These are phyloP conservation scores for Miniopterus natalensis DNA, from an alignment of 2,113 vertebrate genomes.

Conservation along the genomic window DNA sequence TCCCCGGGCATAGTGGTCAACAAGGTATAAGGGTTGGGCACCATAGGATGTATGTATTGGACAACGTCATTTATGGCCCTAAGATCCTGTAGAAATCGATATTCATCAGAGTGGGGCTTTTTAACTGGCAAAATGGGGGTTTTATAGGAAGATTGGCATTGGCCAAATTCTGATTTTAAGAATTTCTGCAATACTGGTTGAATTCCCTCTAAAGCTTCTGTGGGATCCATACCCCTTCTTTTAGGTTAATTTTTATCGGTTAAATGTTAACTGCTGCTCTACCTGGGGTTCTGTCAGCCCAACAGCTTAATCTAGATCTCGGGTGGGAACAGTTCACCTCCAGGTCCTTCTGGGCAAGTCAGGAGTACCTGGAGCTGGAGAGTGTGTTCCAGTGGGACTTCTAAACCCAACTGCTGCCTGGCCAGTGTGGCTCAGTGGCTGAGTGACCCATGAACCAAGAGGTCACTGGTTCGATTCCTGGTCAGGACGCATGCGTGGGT, in stretches of 20 bases:
- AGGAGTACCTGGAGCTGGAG: neutral
- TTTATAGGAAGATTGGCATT: neutral
- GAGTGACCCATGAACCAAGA: too few species aligned
- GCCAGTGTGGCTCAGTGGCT: too few species aligned
- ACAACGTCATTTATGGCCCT: neutral
- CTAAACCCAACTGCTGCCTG: neutral
- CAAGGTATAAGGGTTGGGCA: neutral
- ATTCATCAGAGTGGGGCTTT: neutral
- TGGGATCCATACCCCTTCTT: neutral
- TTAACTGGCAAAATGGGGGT: neutral
- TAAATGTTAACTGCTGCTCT: neutral
- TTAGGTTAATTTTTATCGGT: neutral
- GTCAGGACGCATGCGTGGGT: too few species aligned
- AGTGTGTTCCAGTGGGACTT: neutral
- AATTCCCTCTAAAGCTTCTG: neutral
- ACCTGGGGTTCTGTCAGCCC: neutral
- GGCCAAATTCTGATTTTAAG: neutral
- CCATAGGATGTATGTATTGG: neutral
- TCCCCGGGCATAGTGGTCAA: neutral
- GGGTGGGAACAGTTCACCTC: neutral
- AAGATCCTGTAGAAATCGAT: neutral
- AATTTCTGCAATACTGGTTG: neutral
- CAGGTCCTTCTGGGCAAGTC: neutral
- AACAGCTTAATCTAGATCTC: neutral
- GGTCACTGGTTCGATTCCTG: too few species aligned